Percentiles rank a stretch among this genome's conserved stretches.
phyloP scores from a whole-genome alignment of 53 echinoderm and acorn worm species.

The Paracentrotus lividus region DNA sequence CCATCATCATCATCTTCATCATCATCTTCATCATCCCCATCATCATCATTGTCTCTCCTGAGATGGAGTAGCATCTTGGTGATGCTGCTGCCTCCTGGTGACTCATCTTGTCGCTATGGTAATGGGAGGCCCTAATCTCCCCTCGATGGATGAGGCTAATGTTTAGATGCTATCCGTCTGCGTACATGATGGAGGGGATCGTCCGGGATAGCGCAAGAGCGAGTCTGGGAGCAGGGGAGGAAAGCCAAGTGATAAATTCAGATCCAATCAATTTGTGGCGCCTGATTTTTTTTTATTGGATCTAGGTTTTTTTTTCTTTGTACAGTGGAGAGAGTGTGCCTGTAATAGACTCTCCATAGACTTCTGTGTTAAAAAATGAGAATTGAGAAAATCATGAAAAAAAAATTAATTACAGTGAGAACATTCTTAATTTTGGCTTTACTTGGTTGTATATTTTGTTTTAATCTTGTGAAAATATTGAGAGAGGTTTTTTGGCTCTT shows the following conservation, averaged over 20 bases:
- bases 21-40: slow-evolving; percentile 17
- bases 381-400: too few relatives aligned
- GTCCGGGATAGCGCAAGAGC: too few relatives aligned
- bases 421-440: too few relatives aligned
- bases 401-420: too few relatives aligned
- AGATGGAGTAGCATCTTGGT: slow-evolving; percentile 27
- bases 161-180: slow-evolving; percentile 40
- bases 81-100: slow-evolving; percentile 45
- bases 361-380: too few relatives aligned
- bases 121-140: slow-evolving; percentile 62
- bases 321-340: neutral
- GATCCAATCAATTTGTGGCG: slow-evolving; percentile 34
- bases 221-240: neutral
- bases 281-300: slow-evolving; percentile 22
- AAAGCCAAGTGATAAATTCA: slow-evolving; percentile 38
- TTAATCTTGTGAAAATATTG: too few relatives aligned
- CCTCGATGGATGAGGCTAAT: neutral
- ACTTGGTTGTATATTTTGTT: too few relatives aligned
- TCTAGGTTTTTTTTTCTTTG: neutral
- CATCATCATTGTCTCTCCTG: slow-evolving; percentile 26
- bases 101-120: slow-evolving; percentile 61
- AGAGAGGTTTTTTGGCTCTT: too few relatives aligned
- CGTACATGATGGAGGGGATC: slow-evolving; percentile 32
- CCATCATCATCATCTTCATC: slow-evolving; percentile 25
- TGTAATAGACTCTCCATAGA: too few relatives aligned